These are phyloP conservation scores for Sturnus vulgaris DNA, from an alignment of 2,113 vertebrate species.

Conservation along the genomic window DNA sequence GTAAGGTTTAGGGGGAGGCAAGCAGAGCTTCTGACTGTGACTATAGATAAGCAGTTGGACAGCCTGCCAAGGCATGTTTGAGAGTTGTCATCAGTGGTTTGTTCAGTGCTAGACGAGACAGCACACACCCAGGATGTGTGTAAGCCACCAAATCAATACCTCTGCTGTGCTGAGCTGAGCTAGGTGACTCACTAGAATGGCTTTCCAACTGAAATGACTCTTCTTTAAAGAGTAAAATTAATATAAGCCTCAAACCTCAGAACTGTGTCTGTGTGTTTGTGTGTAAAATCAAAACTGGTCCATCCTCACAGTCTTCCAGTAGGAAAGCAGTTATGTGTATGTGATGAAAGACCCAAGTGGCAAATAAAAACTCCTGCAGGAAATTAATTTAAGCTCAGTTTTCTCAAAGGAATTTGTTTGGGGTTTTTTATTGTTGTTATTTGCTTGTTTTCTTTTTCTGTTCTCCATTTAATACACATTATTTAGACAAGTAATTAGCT, in stretches of 20 bases:
- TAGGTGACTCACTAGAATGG: neutral
- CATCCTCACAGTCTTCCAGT: neutral
- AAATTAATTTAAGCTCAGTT: neutral
- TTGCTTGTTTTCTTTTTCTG: neutral
- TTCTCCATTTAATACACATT: neutral
- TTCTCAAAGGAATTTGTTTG: neutral
- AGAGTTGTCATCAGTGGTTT: constrained; percentile 4
- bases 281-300: neutral
- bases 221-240: neutral
- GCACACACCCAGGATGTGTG: neutral
- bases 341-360: neutral
- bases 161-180: neutral
- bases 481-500: neutral
- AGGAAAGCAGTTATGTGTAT: neutral
- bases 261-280: neutral
- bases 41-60: neutral
- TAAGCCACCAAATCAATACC: neutral
- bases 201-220: neutral
- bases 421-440: neutral
- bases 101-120: constrained; percentile 12
- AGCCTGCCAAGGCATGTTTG: constrained; percentile 27
- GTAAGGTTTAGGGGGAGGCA: neutral
- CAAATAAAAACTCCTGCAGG: neutral
- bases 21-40: neutral
- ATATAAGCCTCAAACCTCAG: neutral